Evolutionary conservation across 2,113 vertebrate species (phyloP).

Genomic region (Beaufortia kweichowensis): DNA sequence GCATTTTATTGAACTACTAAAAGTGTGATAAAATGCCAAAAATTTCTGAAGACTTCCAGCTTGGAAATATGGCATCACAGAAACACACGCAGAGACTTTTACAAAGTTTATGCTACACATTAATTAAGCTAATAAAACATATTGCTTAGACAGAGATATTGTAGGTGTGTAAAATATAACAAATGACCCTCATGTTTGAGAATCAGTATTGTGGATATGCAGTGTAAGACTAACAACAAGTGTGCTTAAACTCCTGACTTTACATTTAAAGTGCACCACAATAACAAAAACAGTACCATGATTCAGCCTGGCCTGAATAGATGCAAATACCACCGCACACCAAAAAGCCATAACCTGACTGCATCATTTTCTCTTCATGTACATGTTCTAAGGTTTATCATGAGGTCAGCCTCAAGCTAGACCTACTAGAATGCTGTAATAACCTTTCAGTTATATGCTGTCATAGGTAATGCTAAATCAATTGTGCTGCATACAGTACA

Average conservation of each 20-base stretch:
- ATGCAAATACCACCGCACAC: neutral
- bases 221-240: too few relatives aligned
- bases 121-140: too few relatives aligned
- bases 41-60: too few relatives aligned
- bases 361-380: neutral
- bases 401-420: neutral
- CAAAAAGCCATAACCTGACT: neutral
- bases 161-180: too few relatives aligned
- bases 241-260: neutral
- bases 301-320: neutral
- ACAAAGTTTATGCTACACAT: too few relatives aligned
- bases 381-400: neutral
- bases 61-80: too few relatives aligned
- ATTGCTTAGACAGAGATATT: too few relatives aligned
- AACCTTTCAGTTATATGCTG: slow-evolving; percentile 7
- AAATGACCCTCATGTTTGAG: too few relatives aligned
- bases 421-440: neutral
- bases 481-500: slow-evolving; percentile 20
- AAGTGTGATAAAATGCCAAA: too few relatives aligned
- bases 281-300: neutral
- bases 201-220: too few relatives aligned
- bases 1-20: too few relatives aligned
- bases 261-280: neutral
- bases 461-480: slow-evolving; percentile 20
- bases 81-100: too few relatives aligned